Evolutionary conservation across 2,113 vertebrate species (phyloP).

Genomic region (Phylloscopus trochiloides): DNA sequence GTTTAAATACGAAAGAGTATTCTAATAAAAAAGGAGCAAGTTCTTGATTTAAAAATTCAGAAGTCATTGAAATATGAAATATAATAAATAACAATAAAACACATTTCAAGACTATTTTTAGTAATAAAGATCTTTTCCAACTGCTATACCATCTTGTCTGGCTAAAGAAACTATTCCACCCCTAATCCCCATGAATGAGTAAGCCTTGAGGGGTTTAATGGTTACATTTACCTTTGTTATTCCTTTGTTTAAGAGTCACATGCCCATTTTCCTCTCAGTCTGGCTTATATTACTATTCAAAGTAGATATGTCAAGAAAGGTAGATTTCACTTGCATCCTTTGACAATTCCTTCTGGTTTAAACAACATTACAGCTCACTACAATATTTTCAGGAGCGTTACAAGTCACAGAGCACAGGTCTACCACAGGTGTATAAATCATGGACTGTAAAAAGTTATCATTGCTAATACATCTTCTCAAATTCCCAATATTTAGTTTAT

Average conservation of each 20-base stretch:
- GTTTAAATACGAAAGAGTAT: neutral
- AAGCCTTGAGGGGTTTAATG: neutral
- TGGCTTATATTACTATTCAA: neutral
- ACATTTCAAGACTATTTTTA: neutral
- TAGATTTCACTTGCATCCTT: neutral
- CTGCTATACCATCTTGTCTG: neutral
- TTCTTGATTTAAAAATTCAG: neutral
- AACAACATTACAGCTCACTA: neutral
- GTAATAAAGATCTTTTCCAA: neutral
- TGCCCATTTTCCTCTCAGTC: neutral
- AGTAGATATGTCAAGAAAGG: neutral
- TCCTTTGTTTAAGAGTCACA: neutral
- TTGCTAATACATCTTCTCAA: neutral
- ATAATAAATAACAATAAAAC: neutral
- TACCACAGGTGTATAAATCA: neutral
- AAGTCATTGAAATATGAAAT: neutral
- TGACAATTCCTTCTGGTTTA: neutral
- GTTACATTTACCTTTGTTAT: neutral
- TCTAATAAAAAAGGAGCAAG: neutral
- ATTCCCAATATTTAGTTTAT: constrained; percentile 17
- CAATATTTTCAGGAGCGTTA: neutral
- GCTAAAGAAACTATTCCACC: neutral
- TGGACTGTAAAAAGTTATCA: neutral
- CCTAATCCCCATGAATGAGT: rapidly evolving
- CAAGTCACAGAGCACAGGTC: neutral